A percentile compares a stretch with the other conserved stretches of the same genome.
These are phyloP conservation scores for Diachasmimorpha longicaudata DNA, from an alignment of 1,140 invertebrate species.

Conservation along the genomic window DNA sequence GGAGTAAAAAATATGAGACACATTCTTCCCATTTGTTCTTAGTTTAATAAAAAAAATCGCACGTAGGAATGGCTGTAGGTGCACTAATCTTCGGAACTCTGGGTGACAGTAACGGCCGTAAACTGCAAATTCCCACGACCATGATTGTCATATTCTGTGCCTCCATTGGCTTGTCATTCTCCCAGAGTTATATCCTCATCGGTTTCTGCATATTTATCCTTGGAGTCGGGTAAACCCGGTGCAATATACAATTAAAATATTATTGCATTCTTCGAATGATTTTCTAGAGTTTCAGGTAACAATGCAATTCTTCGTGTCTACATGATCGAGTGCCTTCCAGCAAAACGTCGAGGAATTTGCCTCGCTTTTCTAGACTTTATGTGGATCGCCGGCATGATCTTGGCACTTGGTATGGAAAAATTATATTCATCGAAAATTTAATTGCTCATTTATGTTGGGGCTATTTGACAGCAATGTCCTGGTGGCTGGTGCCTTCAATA, in stretches of 20 bases:
- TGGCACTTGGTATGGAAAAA: slow-evolving; percentile 35
- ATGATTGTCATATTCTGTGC: slow-evolving; percentile 39
- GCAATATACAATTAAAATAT: background rate
- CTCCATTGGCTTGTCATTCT: slow-evolving; percentile 36
- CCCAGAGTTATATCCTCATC: slow-evolving; percentile 37
- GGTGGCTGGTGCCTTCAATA: slow-evolving; percentile 41
- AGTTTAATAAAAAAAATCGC: background rate
- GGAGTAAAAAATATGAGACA: background rate
- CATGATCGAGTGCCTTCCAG: slow-evolving; percentile 42
- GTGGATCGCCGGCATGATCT: slow-evolving; percentile 37
- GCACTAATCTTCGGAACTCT: slow-evolving; percentile 40
- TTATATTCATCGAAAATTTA: background rate
- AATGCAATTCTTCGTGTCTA: slow-evolving; percentile 40
- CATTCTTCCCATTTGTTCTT: no score
- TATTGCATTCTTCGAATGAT: background rate
- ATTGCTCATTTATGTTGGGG: background rate
- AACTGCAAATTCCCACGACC: slow-evolving; percentile 33
- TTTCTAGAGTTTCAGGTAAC: slow-evolving; percentile 40
- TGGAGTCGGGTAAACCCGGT: slow-evolving; percentile 35
- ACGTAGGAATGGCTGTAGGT: slow-evolving; percentile 43
- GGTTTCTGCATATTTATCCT: slow-evolving; percentile 37
- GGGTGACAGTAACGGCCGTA: slow-evolving; percentile 38
- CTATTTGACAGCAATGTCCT: slow-evolving; percentile 35
- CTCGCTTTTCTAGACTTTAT: slow-evolving; percentile 40
- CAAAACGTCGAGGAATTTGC: slow-evolving; percentile 37